A percentile compares a stretch with the other conserved stretches of the same genome.
phyloP scores from a whole-genome alignment of 2,888 invertebrate genomes.

The Minunthozetes semirufus region DNA sequence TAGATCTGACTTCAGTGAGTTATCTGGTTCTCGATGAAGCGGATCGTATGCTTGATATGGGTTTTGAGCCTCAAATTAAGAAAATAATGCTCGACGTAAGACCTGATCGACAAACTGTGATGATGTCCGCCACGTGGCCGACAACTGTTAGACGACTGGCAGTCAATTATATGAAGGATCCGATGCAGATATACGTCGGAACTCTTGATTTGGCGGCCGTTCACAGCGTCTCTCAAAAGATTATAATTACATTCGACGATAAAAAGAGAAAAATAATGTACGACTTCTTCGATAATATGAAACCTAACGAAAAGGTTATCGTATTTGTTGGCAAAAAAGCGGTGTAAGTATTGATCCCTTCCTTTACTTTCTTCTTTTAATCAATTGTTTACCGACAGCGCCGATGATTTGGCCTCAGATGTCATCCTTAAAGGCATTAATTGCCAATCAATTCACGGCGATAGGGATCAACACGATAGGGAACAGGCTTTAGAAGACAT shows the following conservation, averaged over 20 bases:
- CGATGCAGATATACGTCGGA: constrained; percentile 83
- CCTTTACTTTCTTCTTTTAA: background rate
- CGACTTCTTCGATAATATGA: constrained; percentile 64
- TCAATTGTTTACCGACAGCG: constrained; percentile 50
- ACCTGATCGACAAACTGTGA: constrained; percentile 81
- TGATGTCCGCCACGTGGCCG: constrained; percentile 97
- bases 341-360: constrained; percentile 47
- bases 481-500: constrained; percentile 71
- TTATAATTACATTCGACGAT: constrained; percentile 65
- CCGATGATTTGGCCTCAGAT: constrained; percentile 74
- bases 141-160: constrained; percentile 75
- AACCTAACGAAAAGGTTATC: constrained; percentile 70
- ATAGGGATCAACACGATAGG: constrained; percentile 64
- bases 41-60: constrained; percentile 61
- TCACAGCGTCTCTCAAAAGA: constrained; percentile 73
- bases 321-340: constrained; percentile 84
- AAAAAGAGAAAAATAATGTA: constrained; percentile 61
- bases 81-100: constrained; percentile 70
- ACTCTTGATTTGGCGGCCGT: constrained; percentile 75
- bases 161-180: constrained; percentile 76
- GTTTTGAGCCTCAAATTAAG: constrained; percentile 59
- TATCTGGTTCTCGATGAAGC: constrained; percentile 85
- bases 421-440: constrained; percentile 61
- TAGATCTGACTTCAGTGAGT: constrained; percentile 71
- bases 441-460: constrained; percentile 80